Base-by-base conservation (phyloP, 2,797 vertebrate genomes). In the Cheirogaleus major region DNA sequence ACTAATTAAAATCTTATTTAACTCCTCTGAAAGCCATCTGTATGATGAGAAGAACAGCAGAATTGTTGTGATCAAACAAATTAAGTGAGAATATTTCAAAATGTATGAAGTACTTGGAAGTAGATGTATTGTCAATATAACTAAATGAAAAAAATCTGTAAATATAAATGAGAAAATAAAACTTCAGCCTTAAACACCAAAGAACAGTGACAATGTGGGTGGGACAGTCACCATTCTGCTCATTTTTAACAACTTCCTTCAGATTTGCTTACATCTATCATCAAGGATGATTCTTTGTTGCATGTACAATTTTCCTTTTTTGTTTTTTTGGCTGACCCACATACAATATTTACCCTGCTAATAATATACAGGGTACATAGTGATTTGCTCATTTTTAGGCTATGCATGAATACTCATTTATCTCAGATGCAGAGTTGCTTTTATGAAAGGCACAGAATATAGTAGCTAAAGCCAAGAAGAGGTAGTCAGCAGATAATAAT, bases 131-230 rank as follows among this genome's bases (percentile, higher is more conserved):
- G 70, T 85, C 48, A 93, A 87, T 55, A 50, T 9, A 76, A 83
- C 14, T 57, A 95, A 89, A 70, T 82, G 52, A 90, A 90, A 70
- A 48, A 70, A 92, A 38, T 92, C 63, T 50, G 14, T 70, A 83
- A 65, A 67, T 20, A 89, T 65, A 88, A 90, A 43, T 20, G 35
- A 83, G 48, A 87, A 92, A 97, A 75, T 48, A 83, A 85, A 92
- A 86, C 59, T 91, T 35, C 27, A 89, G 45, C 23, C 22, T 88
- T n/a, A 50, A 35, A 75, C 25, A 87, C 27, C 48, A 87, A 70
- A 72, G 23, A 75, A 12, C 12, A 23, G 3, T 45, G 79, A 41
- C 87, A 85, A 52, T 9, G n/a, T 41, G 35, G 4, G 91, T 50
- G 43, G 20, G 25, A 32, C 10, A 52, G 7, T 69, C 61, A 32